A percentile compares a stretch with the other conserved stretches of the same genome.
Evolutionary conservation across 2,113 vertebrate genomes (phyloP).

Genomic region (Penelope pileata): DNA sequence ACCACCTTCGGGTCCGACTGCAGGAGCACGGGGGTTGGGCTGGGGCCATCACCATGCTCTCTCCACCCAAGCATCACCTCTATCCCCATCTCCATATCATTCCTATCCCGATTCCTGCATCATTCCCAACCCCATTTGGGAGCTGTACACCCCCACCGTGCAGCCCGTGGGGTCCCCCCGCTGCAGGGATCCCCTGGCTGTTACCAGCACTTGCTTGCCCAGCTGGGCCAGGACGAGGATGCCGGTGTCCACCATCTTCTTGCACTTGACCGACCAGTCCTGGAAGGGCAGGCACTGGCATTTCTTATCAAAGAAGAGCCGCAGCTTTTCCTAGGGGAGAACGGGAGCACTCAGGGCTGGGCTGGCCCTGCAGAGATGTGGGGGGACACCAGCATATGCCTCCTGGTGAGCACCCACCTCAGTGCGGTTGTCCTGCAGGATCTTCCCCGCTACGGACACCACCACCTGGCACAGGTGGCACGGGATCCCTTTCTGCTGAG

Average conservation of each 20-base stretch:
- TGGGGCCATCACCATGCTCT: not conserved
- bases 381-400: accelerated
- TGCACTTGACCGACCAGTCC: constrained; percentile 81
- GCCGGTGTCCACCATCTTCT: constrained; percentile 86
- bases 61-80: not conserved
- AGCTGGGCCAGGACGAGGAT: constrained; percentile 84
- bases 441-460: constrained; percentile 76
- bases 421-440: constrained; percentile 88
- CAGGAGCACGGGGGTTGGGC: not conserved
- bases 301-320: constrained; percentile 85
- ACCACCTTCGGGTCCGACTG: constrained; percentile 80
- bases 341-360: not conserved
- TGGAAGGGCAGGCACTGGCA: constrained; percentile 87
- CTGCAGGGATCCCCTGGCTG: not conserved
- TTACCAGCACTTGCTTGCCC: constrained; percentile 89
- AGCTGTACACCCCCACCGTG: too few relatives aligned
- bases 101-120: too few relatives aligned
- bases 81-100: accelerated
- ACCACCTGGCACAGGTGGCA: constrained; percentile 90
- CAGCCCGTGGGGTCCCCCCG: not conserved
- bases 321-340: constrained; percentile 80
- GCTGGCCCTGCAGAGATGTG: not conserved
- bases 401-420: constrained; percentile 76
- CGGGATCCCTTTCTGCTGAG: constrained; percentile 83
- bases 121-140: not conserved